A percentile compares a stretch with the other conserved stretches of the same genome.
Conservation (phyloP, 37 sponge, comb jelly and placozoan species). For the Diacarnus erythraeanus region DNA sequence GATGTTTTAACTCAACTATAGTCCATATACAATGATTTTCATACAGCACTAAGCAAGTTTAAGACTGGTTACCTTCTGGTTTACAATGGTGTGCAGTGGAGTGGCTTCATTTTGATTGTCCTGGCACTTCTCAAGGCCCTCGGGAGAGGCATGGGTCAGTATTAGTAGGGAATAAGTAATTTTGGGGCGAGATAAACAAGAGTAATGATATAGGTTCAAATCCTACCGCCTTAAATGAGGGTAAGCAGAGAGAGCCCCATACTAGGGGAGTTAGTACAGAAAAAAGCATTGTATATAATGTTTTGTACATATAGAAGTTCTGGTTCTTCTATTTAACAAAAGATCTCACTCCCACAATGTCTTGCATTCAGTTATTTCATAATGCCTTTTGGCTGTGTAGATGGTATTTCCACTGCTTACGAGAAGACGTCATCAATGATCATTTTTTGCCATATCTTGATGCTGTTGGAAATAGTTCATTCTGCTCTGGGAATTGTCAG, state of each 20-base stretch:
- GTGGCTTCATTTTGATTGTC: slow-evolving; percentile 53
- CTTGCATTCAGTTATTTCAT: background rate
- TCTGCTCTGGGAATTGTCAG: slow-evolving; percentile 65
- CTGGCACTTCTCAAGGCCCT: slow-evolving; percentile 28
- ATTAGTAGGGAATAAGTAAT: no score
- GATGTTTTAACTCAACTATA: background rate
- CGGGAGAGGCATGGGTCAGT: slow-evolving; percentile 40
- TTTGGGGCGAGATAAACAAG: no score
- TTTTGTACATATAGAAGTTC: no score
- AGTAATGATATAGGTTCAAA: no score
- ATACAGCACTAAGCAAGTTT: slow-evolving; percentile 12
- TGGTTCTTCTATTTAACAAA: slow-evolving; percentile 7
- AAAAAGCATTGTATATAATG: no score
- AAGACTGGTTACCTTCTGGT: slow-evolving; percentile 49
- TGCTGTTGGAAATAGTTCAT: slow-evolving; percentile 73
- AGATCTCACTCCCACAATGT: slow-evolving; percentile 20
- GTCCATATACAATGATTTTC: background rate
- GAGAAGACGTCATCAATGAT: slow-evolving; percentile 44
- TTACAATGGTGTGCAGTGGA: slow-evolving; percentile 68
- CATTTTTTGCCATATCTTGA: slow-evolving; percentile 51
- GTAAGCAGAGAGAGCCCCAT: no score
- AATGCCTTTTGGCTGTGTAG: no score
- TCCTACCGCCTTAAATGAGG: no score
- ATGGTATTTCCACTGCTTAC: slow-evolving; percentile 54
- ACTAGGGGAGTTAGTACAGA: no score